Evolutionary conservation across 2,888 invertebrate species (phyloP).

Genomic region (Arctia plantaginis): DNA sequence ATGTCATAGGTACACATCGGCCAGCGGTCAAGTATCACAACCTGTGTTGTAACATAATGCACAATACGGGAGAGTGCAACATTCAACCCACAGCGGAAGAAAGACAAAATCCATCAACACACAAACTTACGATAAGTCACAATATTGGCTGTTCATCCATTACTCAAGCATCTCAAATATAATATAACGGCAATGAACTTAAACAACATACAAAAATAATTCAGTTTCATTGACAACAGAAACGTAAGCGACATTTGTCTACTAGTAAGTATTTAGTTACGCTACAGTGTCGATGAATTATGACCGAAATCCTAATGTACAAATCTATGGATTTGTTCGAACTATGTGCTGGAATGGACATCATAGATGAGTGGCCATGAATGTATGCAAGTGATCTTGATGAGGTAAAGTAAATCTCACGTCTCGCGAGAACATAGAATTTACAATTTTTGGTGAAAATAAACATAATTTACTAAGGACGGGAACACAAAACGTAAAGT

Average conservation of each 20-base stretch:
- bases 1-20: slow-evolving; percentile 34
- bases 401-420: slow-evolving; percentile 60
- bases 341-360: slow-evolving; percentile 76
- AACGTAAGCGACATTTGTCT: slow-evolving; percentile 73
- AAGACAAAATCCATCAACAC: slow-evolving; percentile 65
- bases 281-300: slow-evolving; percentile 65
- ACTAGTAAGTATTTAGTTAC: slow-evolving; percentile 66
- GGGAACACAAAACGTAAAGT: slow-evolving; percentile 77
- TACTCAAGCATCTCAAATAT: slow-evolving; percentile 61
- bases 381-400: slow-evolving; percentile 51
- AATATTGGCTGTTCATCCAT: slow-evolving; percentile 62
- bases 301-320: slow-evolving; percentile 55
- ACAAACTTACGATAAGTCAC: slow-evolving; percentile 77
- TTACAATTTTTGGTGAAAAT: slow-evolving; percentile 64
- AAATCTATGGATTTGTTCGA: slow-evolving; percentile 72
- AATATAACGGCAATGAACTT: slow-evolving; percentile 68
- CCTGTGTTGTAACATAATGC: slow-evolving; percentile 49
- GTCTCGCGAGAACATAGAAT: slow-evolving; percentile 52
- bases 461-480: slow-evolving; percentile 80
- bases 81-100: slow-evolving; percentile 56
- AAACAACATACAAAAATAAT: slow-evolving; percentile 72
- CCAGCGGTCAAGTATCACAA: slow-evolving; percentile 62
- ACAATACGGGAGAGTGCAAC: slow-evolving; percentile 37
- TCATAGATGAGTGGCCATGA: slow-evolving; percentile 48
- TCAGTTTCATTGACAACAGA: slow-evolving; percentile 68